These are phyloP conservation scores for Cyprinus carpio DNA, from an alignment of 2,113 vertebrate genomes.

Conservation along the genomic window DNA sequence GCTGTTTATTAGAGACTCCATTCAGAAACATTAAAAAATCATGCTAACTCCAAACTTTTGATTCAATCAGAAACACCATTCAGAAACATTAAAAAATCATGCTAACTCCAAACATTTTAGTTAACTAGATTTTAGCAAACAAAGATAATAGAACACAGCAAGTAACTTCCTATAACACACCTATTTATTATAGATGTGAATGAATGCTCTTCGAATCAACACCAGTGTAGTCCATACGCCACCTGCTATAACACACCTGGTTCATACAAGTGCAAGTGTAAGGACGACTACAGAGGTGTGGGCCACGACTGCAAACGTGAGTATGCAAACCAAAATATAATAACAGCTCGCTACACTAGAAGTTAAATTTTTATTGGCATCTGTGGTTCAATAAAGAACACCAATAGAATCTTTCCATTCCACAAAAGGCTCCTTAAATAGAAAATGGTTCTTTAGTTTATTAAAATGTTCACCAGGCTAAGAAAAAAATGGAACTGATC, in stretches of 20 bases:
- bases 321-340: constrained; percentile 56
- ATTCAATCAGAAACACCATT: not conserved
- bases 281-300: constrained; percentile 84
- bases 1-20: not conserved
- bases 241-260: constrained; percentile 90
- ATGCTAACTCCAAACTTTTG: too few relatives aligned
- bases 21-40: not conserved
- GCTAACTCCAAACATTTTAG: not conserved
- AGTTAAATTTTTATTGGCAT: not conserved
- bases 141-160: not conserved
- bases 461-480: not conserved
- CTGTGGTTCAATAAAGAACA: not conserved
- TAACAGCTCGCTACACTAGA: not conserved
- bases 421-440: not conserved
- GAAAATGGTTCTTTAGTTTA: not conserved
- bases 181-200: constrained; percentile 83
- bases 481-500: not conserved
- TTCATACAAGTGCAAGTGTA: constrained; percentile 95
- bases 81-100: not conserved
- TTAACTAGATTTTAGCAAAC: not conserved
- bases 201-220: constrained; percentile 84
- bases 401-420: not conserved
- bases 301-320: constrained; percentile 88
- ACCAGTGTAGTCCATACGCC: constrained; percentile 83
- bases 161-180: not conserved